These are phyloP conservation scores for Mellivora capensis DNA, from an alignment of 2,113 vertebrate species.

Conservation along the genomic window DNA sequence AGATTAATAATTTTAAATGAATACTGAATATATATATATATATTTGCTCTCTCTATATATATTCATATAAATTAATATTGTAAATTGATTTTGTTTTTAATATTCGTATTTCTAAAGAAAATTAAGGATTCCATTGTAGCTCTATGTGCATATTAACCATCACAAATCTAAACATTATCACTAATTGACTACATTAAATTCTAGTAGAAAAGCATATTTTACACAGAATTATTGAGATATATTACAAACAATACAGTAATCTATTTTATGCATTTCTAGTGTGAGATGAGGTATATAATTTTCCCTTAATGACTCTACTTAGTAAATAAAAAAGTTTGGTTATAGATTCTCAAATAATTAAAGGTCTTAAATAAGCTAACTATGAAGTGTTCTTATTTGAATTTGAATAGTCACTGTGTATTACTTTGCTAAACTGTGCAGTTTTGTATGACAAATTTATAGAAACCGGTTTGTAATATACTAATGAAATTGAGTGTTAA, in stretches of 20 bases:
- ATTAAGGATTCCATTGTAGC: not conserved
- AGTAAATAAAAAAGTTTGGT: not conserved
- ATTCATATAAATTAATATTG: not conserved
- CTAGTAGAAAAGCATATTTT: not conserved
- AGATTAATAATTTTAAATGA: not conserved
- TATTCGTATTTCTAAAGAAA: not conserved
- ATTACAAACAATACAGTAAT: not conserved
- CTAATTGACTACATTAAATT: not conserved
- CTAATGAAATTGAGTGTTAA: constrained; percentile 14
- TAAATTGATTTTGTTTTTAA: not conserved
- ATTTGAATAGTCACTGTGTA: not conserved
- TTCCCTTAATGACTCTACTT: not conserved
- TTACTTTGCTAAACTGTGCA: not conserved
- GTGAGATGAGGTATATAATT: not conserved
- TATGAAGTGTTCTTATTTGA: not conserved
- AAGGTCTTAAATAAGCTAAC: not conserved
- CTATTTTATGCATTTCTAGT: constrained; percentile 41
- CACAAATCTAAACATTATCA: not conserved
- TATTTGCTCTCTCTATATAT: not conserved
- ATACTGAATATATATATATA: not conserved
- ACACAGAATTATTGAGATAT: constrained; percentile 15
- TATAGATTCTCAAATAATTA: constrained; percentile 24
- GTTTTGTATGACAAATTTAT: not conserved
- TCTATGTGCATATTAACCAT: not conserved
- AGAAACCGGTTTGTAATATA: not conserved